A percentile compares a stretch with the other conserved stretches of the same genome.
phyloP scores from a whole-genome alignment of 2,113 vertebrate genomes.

The Synchiropus splendidus region DNA sequence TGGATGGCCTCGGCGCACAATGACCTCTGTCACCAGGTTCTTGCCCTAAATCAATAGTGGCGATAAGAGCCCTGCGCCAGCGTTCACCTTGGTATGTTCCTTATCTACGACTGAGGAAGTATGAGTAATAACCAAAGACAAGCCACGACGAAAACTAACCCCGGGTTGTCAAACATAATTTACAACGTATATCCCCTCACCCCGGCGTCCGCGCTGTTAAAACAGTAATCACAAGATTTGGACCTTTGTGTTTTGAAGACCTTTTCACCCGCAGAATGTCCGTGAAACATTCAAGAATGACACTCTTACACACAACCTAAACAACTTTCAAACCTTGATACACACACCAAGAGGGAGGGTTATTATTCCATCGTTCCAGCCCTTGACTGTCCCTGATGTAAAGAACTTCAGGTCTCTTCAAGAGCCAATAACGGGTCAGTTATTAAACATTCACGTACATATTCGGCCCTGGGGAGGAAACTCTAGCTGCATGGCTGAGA shows the following conservation, averaged over 20 bases:
- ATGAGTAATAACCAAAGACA: constrained; percentile 89
- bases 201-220: constrained; percentile 63
- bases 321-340: no score
- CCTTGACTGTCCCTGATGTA: no score
- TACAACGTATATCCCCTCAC: constrained; percentile 75
- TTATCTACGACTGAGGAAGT: constrained; percentile 83
- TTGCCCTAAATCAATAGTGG: constrained; percentile 78
- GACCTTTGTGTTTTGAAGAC: constrained; percentile 37
- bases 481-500: no score
- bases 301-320: no score
- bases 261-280: no score
- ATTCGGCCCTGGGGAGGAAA: no score
- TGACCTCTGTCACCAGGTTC: constrained; percentile 74
- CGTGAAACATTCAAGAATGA: no score
- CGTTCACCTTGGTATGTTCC: constrained; percentile 68
- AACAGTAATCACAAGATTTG: constrained; percentile 78
- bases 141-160: constrained; percentile 84
- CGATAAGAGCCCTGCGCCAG: constrained; percentile 72
- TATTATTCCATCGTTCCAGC: no score
- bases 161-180: constrained; percentile 98
- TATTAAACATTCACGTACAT: no score
- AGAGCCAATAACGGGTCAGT: no score
- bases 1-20: constrained; percentile 65
- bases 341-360: no score
- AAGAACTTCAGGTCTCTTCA: no score